Conservation (phyloP, 2,888 invertebrate species). For the Latrodectus hesperus region DNA sequence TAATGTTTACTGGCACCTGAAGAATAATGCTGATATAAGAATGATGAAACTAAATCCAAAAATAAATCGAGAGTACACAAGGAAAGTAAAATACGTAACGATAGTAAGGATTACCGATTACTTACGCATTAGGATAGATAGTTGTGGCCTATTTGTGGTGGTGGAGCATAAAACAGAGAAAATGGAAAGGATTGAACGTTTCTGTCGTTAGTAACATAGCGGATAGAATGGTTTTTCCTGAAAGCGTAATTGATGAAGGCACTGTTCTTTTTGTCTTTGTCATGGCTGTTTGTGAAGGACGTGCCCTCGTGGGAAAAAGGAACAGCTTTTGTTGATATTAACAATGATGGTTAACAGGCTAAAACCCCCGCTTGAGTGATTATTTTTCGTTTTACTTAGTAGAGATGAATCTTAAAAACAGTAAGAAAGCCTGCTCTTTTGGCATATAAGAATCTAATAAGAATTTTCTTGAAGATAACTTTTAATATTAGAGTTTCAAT, state of each 20-base stretch:
- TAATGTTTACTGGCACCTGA: too few species aligned
- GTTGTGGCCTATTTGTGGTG: constrained; percentile 35
- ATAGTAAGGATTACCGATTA: constrained; percentile 62
- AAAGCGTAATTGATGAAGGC: constrained; percentile 17
- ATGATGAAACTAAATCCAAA: not conserved
- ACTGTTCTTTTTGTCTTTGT: constrained; percentile 25
- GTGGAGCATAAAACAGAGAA: constrained; percentile 3
- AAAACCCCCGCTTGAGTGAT: too few species aligned
- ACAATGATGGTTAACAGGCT: too few species aligned
- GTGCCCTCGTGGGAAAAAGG: constrained; percentile 15
- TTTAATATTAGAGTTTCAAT: too few species aligned
- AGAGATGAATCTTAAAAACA: too few species aligned
- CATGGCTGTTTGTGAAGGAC: constrained; percentile 30
- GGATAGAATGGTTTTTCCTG: constrained; percentile 34
- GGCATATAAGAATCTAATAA: too few species aligned
- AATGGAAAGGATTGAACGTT: constrained; percentile 39
- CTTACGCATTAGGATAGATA: constrained; percentile 43
- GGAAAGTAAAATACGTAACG: constrained; percentile 26
- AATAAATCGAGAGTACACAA: constrained; percentile 35
- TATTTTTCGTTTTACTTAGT: too few species aligned
- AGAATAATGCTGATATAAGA: too few species aligned
- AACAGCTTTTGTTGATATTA: too few species aligned
- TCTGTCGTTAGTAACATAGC: constrained; percentile 48
- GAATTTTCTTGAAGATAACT: too few species aligned
- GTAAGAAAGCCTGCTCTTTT: too few species aligned